These are phyloP conservation scores for Holocentrus rufus DNA, from an alignment of 2,797 vertebrate species.

Conservation along the genomic window DNA sequence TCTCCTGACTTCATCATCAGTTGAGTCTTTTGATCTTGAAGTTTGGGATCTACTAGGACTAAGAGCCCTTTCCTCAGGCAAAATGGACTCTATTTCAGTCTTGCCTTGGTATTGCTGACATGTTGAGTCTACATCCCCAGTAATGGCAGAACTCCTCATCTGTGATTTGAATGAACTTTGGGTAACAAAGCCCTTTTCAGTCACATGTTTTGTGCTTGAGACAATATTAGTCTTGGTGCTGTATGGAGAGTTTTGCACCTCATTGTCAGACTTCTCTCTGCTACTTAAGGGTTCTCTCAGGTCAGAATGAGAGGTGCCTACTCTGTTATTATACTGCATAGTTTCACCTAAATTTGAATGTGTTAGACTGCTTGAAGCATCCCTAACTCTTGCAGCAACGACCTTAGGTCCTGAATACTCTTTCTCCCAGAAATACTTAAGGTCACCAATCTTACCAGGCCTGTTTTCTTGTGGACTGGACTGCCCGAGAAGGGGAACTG, in stretches of 20 bases:
- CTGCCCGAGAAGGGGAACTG: slow-evolving; percentile 30
- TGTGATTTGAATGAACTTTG: slow-evolving; percentile 68
- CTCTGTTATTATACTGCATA: slow-evolving; percentile 6
- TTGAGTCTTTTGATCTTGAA: slow-evolving; percentile 54
- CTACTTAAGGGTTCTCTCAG: slow-evolving; percentile 11
- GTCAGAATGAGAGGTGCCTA: slow-evolving; percentile 21
- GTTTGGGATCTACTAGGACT: slow-evolving; percentile 43
- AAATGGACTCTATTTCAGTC: neutral
- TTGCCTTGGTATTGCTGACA: slow-evolving; percentile 26
- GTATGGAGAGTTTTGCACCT: slow-evolving; percentile 11
- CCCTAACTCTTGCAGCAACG: slow-evolving; percentile 35
- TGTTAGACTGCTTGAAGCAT: slow-evolving; percentile 26
- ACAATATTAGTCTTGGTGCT: slow-evolving; percentile 68
- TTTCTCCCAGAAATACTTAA: slow-evolving; percentile 70
- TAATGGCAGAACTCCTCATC: slow-evolving; percentile 73
- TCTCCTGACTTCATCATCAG: slow-evolving; percentile 59
- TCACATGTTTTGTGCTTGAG: slow-evolving; percentile 77
- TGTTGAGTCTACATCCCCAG: slow-evolving; percentile 67
- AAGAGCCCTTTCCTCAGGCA: slow-evolving; percentile 17
- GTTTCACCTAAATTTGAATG: slow-evolving; percentile 10
- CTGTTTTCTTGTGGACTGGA: slow-evolving; percentile 55
- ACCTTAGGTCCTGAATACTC: slow-evolving; percentile 53
- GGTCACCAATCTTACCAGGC: slow-evolving; percentile 46
- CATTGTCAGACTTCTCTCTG: slow-evolving; percentile 17
- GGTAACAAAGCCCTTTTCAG: slow-evolving; percentile 65